These are phyloP conservation scores for Girardinus metallicus DNA, from an alignment of 2,797 vertebrate species.

Conservation along the genomic window DNA sequence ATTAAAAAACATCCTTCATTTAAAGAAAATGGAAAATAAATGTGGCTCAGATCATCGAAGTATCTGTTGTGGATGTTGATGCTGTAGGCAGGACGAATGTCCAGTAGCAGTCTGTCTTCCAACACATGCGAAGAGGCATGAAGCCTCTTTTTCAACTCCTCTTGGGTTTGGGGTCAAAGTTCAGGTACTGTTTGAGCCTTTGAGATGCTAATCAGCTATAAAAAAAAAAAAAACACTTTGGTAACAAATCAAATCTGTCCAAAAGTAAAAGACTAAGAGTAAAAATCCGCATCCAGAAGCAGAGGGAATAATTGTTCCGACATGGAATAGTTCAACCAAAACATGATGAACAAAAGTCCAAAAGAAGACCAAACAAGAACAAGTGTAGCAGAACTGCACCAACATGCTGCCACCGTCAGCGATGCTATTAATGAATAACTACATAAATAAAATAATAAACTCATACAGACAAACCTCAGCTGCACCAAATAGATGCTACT, in stretches of 20 bases:
- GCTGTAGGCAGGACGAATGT: neutral
- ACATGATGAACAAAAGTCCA: no score
- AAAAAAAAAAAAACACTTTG: neutral
- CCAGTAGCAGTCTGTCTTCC: neutral
- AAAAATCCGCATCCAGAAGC: neutral
- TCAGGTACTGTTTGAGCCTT: neutral
- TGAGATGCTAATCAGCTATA: neutral
- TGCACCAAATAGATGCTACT: neutral
- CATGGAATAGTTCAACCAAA: neutral
- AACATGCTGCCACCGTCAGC: no score
- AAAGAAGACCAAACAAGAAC: no score
- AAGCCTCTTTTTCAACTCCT: no score
- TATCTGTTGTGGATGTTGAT: neutral
- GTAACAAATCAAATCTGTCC: neutral
- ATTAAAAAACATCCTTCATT: neutral
- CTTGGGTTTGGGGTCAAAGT: no score
- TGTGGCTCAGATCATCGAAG: neutral
- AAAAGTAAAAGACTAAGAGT: neutral
- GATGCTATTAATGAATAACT: no score
- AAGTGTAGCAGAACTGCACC: no score
- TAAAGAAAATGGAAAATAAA: neutral
- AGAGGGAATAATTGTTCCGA: neutral
- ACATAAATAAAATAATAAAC: neutral
- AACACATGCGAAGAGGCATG: neutral
- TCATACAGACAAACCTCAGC: neutral